Evolutionary conservation across 2,888 invertebrate species (phyloP), one percentile per base, ranked within the genome.

Genomic region (Tryphoninae sp.): DNA sequence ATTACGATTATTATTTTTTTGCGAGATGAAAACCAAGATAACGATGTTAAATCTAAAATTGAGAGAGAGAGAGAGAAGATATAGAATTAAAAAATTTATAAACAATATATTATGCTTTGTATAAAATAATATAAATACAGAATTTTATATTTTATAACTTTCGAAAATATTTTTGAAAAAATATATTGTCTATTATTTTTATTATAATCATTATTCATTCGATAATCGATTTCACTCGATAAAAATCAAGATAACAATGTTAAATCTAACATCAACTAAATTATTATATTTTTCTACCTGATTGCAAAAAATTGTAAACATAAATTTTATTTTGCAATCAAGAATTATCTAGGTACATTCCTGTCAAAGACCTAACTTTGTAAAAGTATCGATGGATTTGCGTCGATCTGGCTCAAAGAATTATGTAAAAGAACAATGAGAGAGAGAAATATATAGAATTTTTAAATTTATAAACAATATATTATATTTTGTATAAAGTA

Each of bases 321-420:
- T 0, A 4, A 7, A 6, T 33, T 33, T 33, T 33, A 33, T 33
- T 33, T 33, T 33, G 33, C 0, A 33, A 33, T 4, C 6, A 33
- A 33, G 33, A 33, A 33, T 6, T 6, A 33, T 33, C 0, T 33
- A 22, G 23, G 19, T 42, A 13, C 45, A 49, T 4, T 19, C 13
- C 7, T 19, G 11, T 2, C n/a, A 33, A 33, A 74, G 74, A 81
- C 19, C 45, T 23, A 69, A 78, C 55, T 78, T 67, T 55, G 75
- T 40, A 13, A 49, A 78, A 72, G 67, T 78, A 13, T 78, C 67
- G 26, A 26, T 42, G 53, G 71, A 64, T 72, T 81, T 75, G 55
- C 51, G 19, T 45, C 51, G 61, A 72, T 72, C 2, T 61, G 62
- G 45, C 45, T 42, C 59, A 2, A 58, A 33, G 49, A 26, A 53